Base-by-base conservation (phyloP, 2,113 vertebrate genomes). In the Epinephelus cyanopodus region DNA sequence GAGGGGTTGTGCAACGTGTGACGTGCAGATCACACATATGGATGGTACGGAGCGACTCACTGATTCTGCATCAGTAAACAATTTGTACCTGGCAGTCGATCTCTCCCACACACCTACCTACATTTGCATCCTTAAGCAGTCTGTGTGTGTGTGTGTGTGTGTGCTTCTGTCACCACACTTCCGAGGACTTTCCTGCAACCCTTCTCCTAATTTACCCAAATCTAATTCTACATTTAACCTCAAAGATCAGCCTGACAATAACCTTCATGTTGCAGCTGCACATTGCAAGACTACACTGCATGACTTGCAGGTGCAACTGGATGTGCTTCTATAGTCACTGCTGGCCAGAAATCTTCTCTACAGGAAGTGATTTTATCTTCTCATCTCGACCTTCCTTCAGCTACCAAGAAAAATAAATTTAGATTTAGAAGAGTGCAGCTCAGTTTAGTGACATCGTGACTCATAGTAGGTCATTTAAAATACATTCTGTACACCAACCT, bases 21-120 rank as follows among this genome's bases (percentile, higher is more conserved):
- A 90, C 69, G 68, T 73, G 78, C 42, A 77, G 68, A 83, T 87
- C 77, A 77, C 79, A 85, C 78, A 1, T 75, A 82, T 63, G 47
- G 62, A 80, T 67, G 5, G 42, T 27, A 15, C 57, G 13, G 37
- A 79, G 62, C 6, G 50, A 71, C 57, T 69, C 18, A 10, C 52
- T 23, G 76, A 83, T 75, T 63, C 73, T 74, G 73, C 63, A 65
- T 50, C 68, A 68, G 80, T 64, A 79, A 65, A 83, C 53, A 82
- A 23, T 77, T 79, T 72, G 74, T 67, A 77, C 77, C 50, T 15
- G 68, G 75, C 65, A 57, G 45, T 4, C 62, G 52, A 77, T 70
- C 77, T 27, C 68, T 42, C 74, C 56, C 74, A 27, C 75, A 84
- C 76, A 77, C 54, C 25, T 11, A 63, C 52, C 6, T 6, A 13